These are phyloP conservation scores for Acanthococcus lagerstroemiae DNA, from an alignment of 2,888 invertebrate species.

Conservation along the genomic window DNA sequence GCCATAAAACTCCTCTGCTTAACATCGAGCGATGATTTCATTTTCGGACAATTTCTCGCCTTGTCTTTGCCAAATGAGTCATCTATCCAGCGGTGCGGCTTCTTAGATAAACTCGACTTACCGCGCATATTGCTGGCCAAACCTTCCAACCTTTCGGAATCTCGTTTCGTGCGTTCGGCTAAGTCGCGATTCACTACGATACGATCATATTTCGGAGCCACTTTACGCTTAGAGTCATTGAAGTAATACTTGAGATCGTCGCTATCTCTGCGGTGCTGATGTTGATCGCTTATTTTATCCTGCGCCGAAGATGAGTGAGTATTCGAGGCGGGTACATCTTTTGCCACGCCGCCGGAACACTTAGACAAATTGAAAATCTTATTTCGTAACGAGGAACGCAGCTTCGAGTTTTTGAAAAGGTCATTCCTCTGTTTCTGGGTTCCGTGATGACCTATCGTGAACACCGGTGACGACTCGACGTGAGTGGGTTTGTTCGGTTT, in stretches of 20 bases:
- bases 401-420: constrained; percentile 13
- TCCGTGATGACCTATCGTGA: neutral
- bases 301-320: neutral
- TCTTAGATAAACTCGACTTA: too few species aligned
- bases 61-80: neutral
- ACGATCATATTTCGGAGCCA: neutral
- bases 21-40: neutral
- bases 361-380: constrained; percentile 14
- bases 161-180: neutral
- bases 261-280: too few species aligned
- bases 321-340: neutral
- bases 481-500: neutral
- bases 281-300: neutral
- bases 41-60: neutral
- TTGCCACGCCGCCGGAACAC: neutral
- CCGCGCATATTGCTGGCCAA: too few species aligned
- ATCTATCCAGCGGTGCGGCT: neutral
- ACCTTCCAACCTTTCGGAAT: neutral
- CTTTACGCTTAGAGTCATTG: too few species aligned
- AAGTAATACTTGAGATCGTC: too few species aligned
- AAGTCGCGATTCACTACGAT: neutral
- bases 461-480: neutral
- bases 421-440: neutral
- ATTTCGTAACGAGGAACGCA: constrained; percentile 15
- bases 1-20: neutral